Conservation (phyloP, 1,140 invertebrate genomes). For the Orussus abietinus region DNA sequence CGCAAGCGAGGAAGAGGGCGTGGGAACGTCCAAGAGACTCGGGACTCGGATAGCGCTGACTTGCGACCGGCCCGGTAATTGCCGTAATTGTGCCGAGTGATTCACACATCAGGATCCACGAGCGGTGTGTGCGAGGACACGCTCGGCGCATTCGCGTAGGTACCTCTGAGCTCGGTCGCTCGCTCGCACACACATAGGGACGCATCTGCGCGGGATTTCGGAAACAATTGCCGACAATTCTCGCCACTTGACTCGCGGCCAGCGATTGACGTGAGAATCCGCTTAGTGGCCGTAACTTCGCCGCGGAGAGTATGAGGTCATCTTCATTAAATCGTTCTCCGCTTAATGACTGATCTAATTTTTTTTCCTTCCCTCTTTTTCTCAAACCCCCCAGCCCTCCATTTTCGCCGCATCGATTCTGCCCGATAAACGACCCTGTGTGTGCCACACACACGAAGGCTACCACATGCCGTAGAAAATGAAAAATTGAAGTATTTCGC, state of each 20-base stretch:
- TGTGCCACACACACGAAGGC: too few species aligned
- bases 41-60: constrained; percentile 38
- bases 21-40: constrained; percentile 43
- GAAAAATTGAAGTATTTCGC: too few species aligned
- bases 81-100: constrained; percentile 55
- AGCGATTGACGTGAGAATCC: constrained; percentile 55
- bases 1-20: constrained; percentile 49
- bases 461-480: too few species aligned
- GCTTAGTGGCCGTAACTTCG: constrained; percentile 40
- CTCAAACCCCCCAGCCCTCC: too few species aligned
- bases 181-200: constrained; percentile 22
- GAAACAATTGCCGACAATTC: constrained; percentile 57
- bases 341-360: constrained; percentile 54
- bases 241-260: constrained; percentile 52
- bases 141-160: constrained; percentile 21
- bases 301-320: constrained; percentile 51
- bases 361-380: constrained; percentile 29
- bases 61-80: constrained; percentile 47
- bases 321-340: constrained; percentile 55
- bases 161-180: constrained; percentile 16
- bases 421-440: too few species aligned
- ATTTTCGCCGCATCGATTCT: too few species aligned
- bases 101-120: constrained; percentile 51
- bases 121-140: too few species aligned
- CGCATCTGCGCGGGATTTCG: constrained; percentile 55